These are phyloP conservation scores for Julus scandinavius DNA, from an alignment of 2,888 invertebrate species.

Conservation along the genomic window DNA sequence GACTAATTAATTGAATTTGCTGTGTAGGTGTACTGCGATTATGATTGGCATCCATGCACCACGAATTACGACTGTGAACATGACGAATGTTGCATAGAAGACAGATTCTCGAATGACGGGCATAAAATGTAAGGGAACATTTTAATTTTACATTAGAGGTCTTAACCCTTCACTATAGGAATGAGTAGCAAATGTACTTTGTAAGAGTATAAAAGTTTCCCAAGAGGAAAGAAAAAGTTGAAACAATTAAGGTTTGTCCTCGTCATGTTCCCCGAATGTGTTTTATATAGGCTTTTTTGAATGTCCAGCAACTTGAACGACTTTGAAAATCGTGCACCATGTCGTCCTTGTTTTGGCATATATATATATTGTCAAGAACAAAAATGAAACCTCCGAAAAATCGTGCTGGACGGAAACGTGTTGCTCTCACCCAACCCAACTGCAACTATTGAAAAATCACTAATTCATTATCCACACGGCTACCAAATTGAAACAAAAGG, in stretches of 20 bases:
- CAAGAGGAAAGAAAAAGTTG: background rate
- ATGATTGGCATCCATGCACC: slow-evolving; percentile 4
- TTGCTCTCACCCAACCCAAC: no score
- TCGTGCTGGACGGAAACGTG: background rate
- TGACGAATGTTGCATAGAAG: slow-evolving; percentile 35
- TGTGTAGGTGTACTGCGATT: background rate
- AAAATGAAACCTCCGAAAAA: background rate
- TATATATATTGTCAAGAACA: slow-evolving; percentile 6
- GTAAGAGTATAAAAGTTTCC: background rate
- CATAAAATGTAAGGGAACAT: slow-evolving; percentile 1
- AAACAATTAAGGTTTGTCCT: background rate
- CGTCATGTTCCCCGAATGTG: slow-evolving; percentile 3
- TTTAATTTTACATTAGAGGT: no score
- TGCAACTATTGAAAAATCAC: background rate
- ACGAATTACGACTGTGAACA: slow-evolving; percentile 22
- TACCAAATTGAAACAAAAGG: background rate
- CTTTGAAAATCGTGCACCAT: slow-evolving; percentile 26
- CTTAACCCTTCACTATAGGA: background rate
- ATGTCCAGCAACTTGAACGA: slow-evolving; percentile 1
- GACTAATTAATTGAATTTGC: background rate
- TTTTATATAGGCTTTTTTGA: background rate
- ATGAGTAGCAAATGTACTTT: background rate
- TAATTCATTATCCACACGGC: background rate
- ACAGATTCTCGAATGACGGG: background rate
- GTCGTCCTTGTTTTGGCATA: slow-evolving; percentile 16